Conservation (phyloP, 2,888 invertebrate species). For the Phengaris arion region DNA sequence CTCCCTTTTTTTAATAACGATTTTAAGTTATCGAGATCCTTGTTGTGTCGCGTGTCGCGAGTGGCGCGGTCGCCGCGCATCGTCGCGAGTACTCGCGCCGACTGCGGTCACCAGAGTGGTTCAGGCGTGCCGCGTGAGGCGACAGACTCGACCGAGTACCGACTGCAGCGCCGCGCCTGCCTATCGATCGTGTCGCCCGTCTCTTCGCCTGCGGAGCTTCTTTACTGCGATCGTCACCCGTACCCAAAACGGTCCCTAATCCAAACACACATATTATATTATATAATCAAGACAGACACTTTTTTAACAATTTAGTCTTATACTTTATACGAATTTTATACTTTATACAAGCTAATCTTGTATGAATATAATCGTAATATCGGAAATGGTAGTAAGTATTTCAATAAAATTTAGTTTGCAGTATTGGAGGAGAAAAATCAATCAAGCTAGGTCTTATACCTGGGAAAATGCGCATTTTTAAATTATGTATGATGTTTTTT, state of each 20-base stretch:
- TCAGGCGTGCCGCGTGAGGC: slow-evolving; percentile 34
- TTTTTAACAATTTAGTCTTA: too few relatives aligned
- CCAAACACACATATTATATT: neutral
- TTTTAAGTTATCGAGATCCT: slow-evolving; percentile 82
- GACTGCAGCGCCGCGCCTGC: slow-evolving; percentile 68
- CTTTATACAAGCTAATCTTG: too few relatives aligned
- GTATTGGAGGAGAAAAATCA: too few relatives aligned
- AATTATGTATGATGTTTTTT: too few relatives aligned
- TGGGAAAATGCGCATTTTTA: too few relatives aligned
- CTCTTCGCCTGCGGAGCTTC: slow-evolving; percentile 35
- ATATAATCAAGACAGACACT: too few relatives aligned
- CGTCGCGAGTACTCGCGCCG: slow-evolving; percentile 64
- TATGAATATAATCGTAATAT: too few relatives aligned
- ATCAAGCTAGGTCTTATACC: too few relatives aligned
- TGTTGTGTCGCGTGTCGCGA: slow-evolving; percentile 79
- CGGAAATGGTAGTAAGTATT: too few relatives aligned
- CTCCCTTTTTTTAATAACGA: slow-evolving; percentile 88
- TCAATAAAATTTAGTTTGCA: too few relatives aligned
- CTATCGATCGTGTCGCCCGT: slow-evolving; percentile 58
- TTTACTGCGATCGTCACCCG: slow-evolving; percentile 30
- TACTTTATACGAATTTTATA: too few relatives aligned
- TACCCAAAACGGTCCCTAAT: slow-evolving; percentile 20
- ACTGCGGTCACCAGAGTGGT: slow-evolving; percentile 58
- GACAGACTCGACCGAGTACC: slow-evolving; percentile 42
- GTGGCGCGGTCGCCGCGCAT: slow-evolving; percentile 76